Evolutionary conservation across 2,113 vertebrate genomes (phyloP).

Genomic region (Pelodiscus sinensis): DNA sequence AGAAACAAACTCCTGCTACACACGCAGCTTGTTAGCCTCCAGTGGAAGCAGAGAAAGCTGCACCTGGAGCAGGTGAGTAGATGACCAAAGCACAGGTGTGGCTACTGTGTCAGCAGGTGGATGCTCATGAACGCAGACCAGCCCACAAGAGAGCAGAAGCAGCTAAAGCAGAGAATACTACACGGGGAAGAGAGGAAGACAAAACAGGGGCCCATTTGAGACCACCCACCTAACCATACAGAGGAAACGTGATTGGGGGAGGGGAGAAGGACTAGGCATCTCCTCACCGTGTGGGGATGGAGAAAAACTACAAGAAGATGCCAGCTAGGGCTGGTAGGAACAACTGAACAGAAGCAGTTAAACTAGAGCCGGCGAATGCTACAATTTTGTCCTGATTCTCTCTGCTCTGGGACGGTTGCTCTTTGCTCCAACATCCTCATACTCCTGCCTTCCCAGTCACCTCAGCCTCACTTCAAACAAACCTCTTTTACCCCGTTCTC

Average conservation of each 20-base stretch:
- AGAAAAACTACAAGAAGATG: too few relatives aligned
- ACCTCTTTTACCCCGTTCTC: not conserved
- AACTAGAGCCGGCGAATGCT: not conserved
- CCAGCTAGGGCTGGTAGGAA: not conserved
- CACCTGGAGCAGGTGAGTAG: not conserved
- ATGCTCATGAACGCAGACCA: not conserved
- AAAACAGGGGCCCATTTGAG: not conserved
- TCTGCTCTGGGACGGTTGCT: not conserved
- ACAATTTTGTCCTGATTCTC: not conserved
- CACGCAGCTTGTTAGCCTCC: not conserved
- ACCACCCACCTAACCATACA: too few relatives aligned
- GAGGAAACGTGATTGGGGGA: too few relatives aligned
- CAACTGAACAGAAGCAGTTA: not conserved
- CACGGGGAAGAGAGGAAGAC: not conserved
- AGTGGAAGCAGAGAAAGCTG: not conserved
- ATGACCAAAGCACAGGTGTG: not conserved
- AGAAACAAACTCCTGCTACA: not conserved
- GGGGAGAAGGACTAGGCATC: too few relatives aligned
- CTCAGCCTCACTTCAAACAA: rapidly evolving
- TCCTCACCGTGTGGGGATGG: too few relatives aligned
- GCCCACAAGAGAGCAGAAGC: not conserved
- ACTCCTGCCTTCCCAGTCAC: not conserved
- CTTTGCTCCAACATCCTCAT: rapidly evolving
- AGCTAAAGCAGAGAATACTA: not conserved
- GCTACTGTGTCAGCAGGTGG: not conserved